Percentiles rank a stretch among this genome's conserved stretches.
Conservation (phyloP, 2,797 vertebrate species). For the Sebastes matsubarae region DNA sequence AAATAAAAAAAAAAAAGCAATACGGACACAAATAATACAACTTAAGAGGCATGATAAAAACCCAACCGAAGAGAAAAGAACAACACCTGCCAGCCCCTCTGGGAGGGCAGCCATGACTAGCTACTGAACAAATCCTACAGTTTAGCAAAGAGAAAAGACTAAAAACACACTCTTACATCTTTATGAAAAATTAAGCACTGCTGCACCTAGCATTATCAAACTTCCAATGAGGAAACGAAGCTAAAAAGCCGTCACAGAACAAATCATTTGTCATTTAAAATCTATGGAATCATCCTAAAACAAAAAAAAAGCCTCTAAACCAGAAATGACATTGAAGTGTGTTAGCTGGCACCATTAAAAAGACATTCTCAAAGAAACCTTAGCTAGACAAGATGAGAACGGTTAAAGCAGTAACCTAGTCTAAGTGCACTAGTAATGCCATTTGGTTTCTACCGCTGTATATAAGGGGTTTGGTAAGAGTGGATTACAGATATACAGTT, state of each 20-base stretch:
- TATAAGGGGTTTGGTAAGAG: slow-evolving; percentile 82
- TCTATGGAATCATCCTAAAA: slow-evolving; percentile 51
- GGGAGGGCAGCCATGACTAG: slow-evolving; percentile 70
- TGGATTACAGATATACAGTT: slow-evolving; percentile 75
- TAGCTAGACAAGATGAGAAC: slow-evolving; percentile 61
- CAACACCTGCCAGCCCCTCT: slow-evolving; percentile 66
- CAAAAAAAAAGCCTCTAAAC: slow-evolving; percentile 42
- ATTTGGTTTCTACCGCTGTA: slow-evolving; percentile 84
- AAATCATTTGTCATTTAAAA: slow-evolving; percentile 55
- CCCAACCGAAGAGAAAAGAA: slow-evolving; percentile 57
- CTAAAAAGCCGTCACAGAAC: slow-evolving; percentile 43
- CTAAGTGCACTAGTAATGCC: slow-evolving; percentile 81
- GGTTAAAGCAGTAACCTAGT: slow-evolving; percentile 79
- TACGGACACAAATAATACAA: slow-evolving; percentile 76
- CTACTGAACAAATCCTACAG: slow-evolving; percentile 76
- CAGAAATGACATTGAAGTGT: slow-evolving; percentile 47
- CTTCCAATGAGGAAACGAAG: slow-evolving; percentile 51
- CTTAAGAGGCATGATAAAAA: slow-evolving; percentile 66
- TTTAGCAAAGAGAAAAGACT: slow-evolving; percentile 70
- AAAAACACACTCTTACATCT: slow-evolving; percentile 69
- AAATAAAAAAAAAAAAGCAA: slow-evolving; percentile 72
- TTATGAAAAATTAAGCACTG: slow-evolving; percentile 63
- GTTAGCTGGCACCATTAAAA: slow-evolving; percentile 63
- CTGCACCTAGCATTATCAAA: slow-evolving; percentile 60
- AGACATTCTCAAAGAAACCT: slow-evolving; percentile 73